Conservation (phyloP, 2,797 vertebrate genomes). For the Natrix natrix region DNA sequence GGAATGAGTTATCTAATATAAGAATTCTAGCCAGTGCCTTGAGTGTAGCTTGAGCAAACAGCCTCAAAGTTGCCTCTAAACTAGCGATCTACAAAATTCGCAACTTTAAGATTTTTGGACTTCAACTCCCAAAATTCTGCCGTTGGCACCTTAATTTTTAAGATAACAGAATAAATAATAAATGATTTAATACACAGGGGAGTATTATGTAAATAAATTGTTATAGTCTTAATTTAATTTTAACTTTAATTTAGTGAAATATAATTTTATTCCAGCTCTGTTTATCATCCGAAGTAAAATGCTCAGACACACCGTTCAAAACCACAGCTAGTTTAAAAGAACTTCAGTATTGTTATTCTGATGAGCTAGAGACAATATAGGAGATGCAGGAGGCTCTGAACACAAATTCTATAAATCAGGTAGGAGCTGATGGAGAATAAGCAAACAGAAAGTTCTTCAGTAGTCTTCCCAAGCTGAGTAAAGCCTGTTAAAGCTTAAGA, state of each 20-base stretch:
- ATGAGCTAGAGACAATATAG: background rate
- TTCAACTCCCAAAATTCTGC: background rate
- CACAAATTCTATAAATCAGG: background rate
- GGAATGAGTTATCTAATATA: background rate
- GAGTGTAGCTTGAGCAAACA: background rate
- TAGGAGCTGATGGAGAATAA: background rate
- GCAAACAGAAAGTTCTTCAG: background rate
- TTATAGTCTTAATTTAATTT: background rate
- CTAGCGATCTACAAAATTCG: background rate
- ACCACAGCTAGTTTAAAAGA: background rate
- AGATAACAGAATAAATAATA: background rate
- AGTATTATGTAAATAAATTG: background rate
- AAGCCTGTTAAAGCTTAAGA: background rate
- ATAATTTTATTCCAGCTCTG: background rate
- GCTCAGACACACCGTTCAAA: background rate
- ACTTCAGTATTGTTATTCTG: background rate
- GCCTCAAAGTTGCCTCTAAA: background rate
- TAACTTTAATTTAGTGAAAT: background rate
- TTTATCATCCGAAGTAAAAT: background rate
- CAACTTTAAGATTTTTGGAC: background rate
- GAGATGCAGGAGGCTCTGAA: background rate
- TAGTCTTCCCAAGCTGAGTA: background rate
- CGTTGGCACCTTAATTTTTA: background rate
- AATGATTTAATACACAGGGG: background rate
- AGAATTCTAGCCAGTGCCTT: background rate